phyloP scores from a whole-genome alignment of 2,888 invertebrate genomes.

The Byasa hedistus region DNA sequence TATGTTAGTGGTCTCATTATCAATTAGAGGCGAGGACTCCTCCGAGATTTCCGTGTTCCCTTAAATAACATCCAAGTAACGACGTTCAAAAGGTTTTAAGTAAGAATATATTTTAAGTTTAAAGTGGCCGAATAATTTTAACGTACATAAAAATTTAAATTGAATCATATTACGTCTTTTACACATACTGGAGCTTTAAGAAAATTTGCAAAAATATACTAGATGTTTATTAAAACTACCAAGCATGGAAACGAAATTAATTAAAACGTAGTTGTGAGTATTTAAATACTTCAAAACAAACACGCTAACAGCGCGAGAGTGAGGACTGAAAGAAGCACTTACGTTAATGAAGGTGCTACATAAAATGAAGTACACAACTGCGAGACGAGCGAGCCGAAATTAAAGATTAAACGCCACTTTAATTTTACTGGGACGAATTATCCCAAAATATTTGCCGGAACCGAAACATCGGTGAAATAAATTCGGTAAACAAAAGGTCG shows the following conservation, averaged over 20 bases:
- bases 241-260: not conserved
- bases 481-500: constrained; percentile 69
- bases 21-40: constrained; percentile 13
- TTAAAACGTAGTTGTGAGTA: constrained; percentile 3
- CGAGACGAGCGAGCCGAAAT: constrained; percentile 59
- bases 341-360: constrained; percentile 54
- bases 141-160: no score
- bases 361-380: constrained; percentile 55
- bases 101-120: no score
- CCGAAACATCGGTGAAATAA: constrained; percentile 59
- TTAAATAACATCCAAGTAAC: not conserved
- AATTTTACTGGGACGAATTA: constrained; percentile 65
- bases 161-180: no score
- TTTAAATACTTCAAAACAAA: constrained; percentile 9
- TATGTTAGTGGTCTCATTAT: constrained; percentile 22
- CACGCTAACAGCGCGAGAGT: constrained; percentile 14
- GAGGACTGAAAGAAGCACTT: constrained; percentile 41
- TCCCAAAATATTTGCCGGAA: constrained; percentile 54
- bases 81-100: no score
- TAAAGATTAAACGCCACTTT: constrained; percentile 67
- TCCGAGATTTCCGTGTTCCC: constrained; percentile 4
- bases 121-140: no score
- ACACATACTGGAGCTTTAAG: no score
- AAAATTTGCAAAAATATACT: no score
- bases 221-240: no score